These are phyloP conservation scores for Phyllotis vaccarum DNA, from an alignment of 2,797 vertebrate species.

Conservation along the genomic window DNA sequence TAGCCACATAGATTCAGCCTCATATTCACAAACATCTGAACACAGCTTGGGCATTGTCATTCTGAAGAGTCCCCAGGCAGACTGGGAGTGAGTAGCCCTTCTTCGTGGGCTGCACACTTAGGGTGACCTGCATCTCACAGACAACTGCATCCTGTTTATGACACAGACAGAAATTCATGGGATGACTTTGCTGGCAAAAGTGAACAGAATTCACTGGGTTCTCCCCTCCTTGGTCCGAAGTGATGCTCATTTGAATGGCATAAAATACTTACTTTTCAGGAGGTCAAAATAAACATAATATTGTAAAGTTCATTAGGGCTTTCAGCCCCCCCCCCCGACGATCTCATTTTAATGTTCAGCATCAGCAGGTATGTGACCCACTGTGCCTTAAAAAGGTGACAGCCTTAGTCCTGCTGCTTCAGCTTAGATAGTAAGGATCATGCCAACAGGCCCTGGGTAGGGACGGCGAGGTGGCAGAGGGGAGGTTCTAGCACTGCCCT, in stretches of 20 bases:
- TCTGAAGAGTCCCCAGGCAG: background rate
- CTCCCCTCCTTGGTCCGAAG: slow-evolving; percentile 48
- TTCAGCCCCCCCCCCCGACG: background rate
- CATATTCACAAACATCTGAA: background rate
- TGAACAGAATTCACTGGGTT: background rate
- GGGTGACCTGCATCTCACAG: background rate
- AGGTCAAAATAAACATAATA: background rate
- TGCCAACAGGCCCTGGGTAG: background rate
- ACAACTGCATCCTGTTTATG: background rate
- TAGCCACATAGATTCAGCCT: slow-evolving; percentile 1
- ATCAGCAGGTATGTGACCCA: background rate
- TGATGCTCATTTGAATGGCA: slow-evolving; percentile 15
- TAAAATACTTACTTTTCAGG: background rate
- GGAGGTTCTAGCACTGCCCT: background rate
- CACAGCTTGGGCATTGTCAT: background rate
- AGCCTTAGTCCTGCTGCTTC: background rate
- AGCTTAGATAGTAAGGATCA: background rate
- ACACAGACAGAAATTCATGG: slow-evolving; percentile 9
- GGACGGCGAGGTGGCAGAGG: no score
- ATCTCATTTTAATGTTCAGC: background rate
- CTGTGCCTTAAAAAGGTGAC: background rate
- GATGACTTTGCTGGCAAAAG: background rate
- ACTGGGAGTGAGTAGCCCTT: background rate
- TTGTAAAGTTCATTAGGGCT: background rate
- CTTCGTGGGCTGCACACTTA: background rate